A percentile compares a stretch with the other conserved stretches of the same genome.
Conservation (phyloP, 2,113 vertebrate species). For the Heptranchias perlo region DNA sequence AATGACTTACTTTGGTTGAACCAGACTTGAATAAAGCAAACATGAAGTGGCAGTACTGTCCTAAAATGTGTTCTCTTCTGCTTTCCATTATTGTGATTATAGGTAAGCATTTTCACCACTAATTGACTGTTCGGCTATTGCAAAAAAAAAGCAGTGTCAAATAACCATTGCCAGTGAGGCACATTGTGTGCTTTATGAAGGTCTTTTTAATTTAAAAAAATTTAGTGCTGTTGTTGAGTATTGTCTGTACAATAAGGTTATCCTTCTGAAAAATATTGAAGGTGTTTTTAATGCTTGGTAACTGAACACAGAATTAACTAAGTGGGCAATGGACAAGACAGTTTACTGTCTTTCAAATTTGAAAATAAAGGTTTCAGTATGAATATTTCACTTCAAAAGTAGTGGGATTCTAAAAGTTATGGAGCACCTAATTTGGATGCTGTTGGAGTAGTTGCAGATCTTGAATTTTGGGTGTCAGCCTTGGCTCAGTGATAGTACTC, state of each 20-base stretch:
- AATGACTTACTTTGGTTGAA: background rate
- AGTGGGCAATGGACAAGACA: too few species aligned
- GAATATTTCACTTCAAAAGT: background rate
- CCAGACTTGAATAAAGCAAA: background rate
- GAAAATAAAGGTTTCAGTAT: background rate
- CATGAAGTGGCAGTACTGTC: background rate
- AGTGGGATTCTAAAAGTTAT: too few species aligned
- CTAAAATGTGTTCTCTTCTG: background rate
- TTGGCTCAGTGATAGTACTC: too few species aligned
- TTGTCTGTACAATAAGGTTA: too few species aligned
- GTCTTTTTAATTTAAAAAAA: background rate
- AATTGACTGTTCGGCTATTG: too few species aligned
- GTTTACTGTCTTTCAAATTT: background rate
- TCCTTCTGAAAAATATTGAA: background rate
- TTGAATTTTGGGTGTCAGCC: background rate
- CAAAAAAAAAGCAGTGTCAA: too few species aligned
- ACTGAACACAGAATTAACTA: too few species aligned
- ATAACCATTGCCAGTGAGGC: background rate
- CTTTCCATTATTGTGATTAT: background rate
- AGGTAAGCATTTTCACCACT: constrained; percentile 8
- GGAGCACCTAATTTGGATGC: too few species aligned
- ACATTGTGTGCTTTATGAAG: background rate
- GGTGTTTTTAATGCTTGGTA: background rate
- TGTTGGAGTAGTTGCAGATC: background rate
- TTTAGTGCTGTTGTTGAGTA: background rate